Evolutionary conservation across 2,888 invertebrate genomes (phyloP), one percentile per base, ranked within the genome.

Genomic region (Hesperia comma): DNA sequence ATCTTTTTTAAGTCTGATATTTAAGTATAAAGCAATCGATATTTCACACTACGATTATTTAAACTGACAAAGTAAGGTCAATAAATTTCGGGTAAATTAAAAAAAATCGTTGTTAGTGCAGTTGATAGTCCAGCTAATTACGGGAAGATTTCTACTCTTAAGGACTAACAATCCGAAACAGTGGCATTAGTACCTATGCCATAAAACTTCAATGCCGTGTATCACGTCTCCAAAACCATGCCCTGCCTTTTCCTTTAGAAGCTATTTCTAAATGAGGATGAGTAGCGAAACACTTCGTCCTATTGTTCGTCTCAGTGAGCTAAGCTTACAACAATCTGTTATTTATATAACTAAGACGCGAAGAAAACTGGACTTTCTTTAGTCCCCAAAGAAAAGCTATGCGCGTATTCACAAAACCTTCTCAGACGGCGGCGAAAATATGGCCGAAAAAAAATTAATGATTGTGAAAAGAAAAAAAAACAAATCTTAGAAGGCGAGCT

Each of bases 401-500:
- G 60, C 53, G 53, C 54, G 55, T 67, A 67, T 67, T 67, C 67
- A 67, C 63, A 71, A 74, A 74, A 70, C 71, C 69, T 61, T 70
- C 71, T 72, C 71, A 72, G 71, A 73, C 72, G 68, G 68, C 71
- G 70, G 72, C 72, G 67, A 64, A 49, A 61, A 74, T 71, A 72
- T 70, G 69, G 70, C 74, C 72, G 72, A 75, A 77, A 88, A 88
- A 64, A 87, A 87, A 87, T 86, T 82, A 84, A 81, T 75, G 74
- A 76, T 74, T 74, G 72, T 75, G 74, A 75, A 73, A 73, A 73
- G 72, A 74, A 72, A 77, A 66, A 63, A 67, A 63, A 79, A 85
- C 79, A 79, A 80, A 81, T 90, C 90, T 90, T 86, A 83, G 86
- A 83, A 86, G 88, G 87, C 83, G 88, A 86, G 86, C 78, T 83